Evolutionary conservation across 2,113 vertebrate genomes (phyloP), one percentile per base, ranked within the genome.

Genomic region (Tiliqua scincoides): DNA sequence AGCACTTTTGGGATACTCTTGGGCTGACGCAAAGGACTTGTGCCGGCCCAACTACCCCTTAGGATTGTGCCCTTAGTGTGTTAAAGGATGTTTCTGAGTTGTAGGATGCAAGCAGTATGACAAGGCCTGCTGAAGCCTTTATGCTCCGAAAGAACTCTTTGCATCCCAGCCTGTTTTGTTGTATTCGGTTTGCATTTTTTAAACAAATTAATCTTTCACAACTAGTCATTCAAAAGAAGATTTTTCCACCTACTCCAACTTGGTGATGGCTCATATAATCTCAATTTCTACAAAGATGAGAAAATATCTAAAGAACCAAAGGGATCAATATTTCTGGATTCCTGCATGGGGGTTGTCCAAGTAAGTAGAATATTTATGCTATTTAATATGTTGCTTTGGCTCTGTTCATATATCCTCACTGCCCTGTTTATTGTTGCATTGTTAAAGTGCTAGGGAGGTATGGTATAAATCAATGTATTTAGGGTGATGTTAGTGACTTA

Each of bases 221-320:
- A 62, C 40, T 93, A 99, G 99, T 99, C 99, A 30, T 99, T 99
- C 95, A 99, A 99, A 96, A 97, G 99, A 93, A 97, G 99, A 71
- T 99, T 99, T 95, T 99, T 99, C 95, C 98, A 99, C 92, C 96
- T 99, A 48, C 98, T 98, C 17, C 99, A 99, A 91, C 97, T 99
- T 43, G 98, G 98, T 2, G 99, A 99, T 83, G 98, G 99, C 82
- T 99, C 99, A 23, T 99, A 99, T 94, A 99, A 99, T 92, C 97
- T 99, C 77, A 99, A 99, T 96, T 99, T 99, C 96, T 99, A 99
- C 95, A 99, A 99, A 95, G 99, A 99, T 93, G 99, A 99, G 91
- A 99, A 99, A 96, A 98, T 99, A 95, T 98, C 98, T 88, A 99
- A 99, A 93, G 99, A 99, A 93, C 98, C 99, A 10, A 99, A 99